phyloP scores from a whole-genome alignment of 1,140 invertebrate genomes.

The Phocides pigmalion region DNA sequence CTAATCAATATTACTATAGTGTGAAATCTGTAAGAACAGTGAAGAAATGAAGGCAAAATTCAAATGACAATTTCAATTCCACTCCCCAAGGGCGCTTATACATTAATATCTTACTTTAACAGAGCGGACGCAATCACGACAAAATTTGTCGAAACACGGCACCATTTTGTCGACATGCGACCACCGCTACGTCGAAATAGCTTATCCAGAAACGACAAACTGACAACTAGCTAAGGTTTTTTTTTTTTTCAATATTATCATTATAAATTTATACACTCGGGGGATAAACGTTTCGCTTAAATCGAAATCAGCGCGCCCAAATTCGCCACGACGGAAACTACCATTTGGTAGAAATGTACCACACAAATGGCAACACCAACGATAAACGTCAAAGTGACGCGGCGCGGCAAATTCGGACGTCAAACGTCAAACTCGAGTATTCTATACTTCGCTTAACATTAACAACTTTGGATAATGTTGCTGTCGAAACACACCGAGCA shows the following conservation, averaged over 20 bases:
- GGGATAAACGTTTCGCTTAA: conserved; percentile 75
- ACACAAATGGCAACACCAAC: conserved; percentile 40
- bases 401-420: conserved; percentile 38
- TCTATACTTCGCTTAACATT: conserved; percentile 68
- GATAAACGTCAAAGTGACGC: conserved; percentile 29
- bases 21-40: background rate
- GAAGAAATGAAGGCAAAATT: background rate
- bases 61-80: background rate
- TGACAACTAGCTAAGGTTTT: conserved; percentile 68
- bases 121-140: conserved; percentile 49
- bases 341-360: conserved; percentile 28
- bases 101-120: conserved; percentile 53
- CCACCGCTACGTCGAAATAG: conserved; percentile 39
- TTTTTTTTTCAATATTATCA: conserved; percentile 40
- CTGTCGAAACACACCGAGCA: conserved; percentile 21
- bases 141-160: conserved; percentile 22
- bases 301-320: conserved; percentile 47
- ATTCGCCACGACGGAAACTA: conserved; percentile 7
- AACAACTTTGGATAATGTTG: conserved; percentile 70
- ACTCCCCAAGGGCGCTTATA: conserved; percentile 19
- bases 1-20: background rate
- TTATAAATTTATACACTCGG: conserved; percentile 21
- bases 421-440: conserved; percentile 57
- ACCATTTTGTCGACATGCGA: conserved; percentile 36
- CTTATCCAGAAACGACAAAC: conserved; percentile 62